Evolutionary conservation across 2,888 invertebrate species (phyloP).

Genomic region (Melanostoma mellinum): DNA sequence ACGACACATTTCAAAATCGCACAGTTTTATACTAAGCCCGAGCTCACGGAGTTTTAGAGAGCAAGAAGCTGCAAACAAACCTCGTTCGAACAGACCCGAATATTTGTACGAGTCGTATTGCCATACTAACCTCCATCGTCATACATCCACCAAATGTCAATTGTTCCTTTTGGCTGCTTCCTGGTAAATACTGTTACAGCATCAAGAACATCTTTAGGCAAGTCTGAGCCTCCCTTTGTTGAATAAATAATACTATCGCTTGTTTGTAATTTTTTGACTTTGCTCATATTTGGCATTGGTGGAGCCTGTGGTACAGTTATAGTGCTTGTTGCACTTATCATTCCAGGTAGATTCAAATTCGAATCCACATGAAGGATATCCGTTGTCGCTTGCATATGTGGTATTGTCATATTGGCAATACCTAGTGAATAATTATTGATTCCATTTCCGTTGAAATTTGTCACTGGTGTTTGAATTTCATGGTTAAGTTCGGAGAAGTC

Average conservation of each 20-base stretch:
- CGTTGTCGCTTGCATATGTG: constrained; percentile 78
- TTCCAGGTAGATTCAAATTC: constrained; percentile 85
- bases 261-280: constrained; percentile 77
- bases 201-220: constrained; percentile 86
- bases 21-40: too few relatives aligned
- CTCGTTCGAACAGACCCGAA: too few relatives aligned
- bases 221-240: constrained; percentile 84
- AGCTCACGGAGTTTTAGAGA: too few relatives aligned
- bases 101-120: too few relatives aligned
- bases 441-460: constrained; percentile 75
- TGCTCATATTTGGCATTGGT: constrained; percentile 79
- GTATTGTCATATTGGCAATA: constrained; percentile 77
- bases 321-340: constrained; percentile 80
- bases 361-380: constrained; percentile 87
- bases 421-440: constrained; percentile 73
- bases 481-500: constrained; percentile 86
- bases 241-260: constrained; percentile 83
- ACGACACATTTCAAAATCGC: too few relatives aligned
- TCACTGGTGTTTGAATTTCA: constrained; percentile 75
- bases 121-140: constrained; percentile 90
- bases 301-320: constrained; percentile 78
- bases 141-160: constrained; percentile 98
- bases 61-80: too few relatives aligned
- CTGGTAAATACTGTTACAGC: constrained; percentile 89
- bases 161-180: constrained; percentile 90